Evolutionary conservation across 1,140 invertebrate genomes (phyloP), one percentile per base, ranked within the genome.

Genomic region (Polypedilum pembai): DNA sequence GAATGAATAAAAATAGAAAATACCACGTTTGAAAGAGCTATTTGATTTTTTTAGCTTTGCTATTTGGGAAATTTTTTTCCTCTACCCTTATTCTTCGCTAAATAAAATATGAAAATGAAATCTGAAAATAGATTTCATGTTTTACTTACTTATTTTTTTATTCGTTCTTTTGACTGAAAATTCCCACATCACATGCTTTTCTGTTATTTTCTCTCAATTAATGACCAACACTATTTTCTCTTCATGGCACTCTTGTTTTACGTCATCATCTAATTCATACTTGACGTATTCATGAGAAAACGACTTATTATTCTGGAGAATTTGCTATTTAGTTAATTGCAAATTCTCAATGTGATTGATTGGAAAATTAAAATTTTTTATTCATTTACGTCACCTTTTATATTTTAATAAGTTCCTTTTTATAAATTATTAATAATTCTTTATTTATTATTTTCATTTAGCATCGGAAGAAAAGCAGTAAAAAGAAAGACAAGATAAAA

Each of bases 41-140:
- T 56, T 56, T 12, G 45, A 56, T n/a, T 56, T 56, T 33, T 56
- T 56, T 56, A 56, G 45, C 45, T 56, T n/a, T 56, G 45, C 45
- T 56, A 56, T 56, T 56, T 56, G 45, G 45, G 45, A 56, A 56
- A 56, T 56, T 56, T 56, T 56, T 56, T 56, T 3, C 5, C 45
- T 56, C 10, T 56, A n/a, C 45, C 45, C 12, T n/a, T 56, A 56
- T n/a, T 56, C 45, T 56, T n/a, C 12, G 8, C 45, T 56, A n/a
- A 56, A 56, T 56, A 15, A n/a, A 56, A n/a, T n/a, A 56, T 56
- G 45, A 56, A 56, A 56, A 33, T 33, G 24, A 33, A n/a, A 33
- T 33, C 24, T 33, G 24, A 33, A 56, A 56, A n/a, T 56, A n/a
- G n/a, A n/a, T 56, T 56, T 56, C 45, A 56, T 56, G 45, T n/a